Evolutionary conservation across 2,888 invertebrate genomes (phyloP).

Genomic region (Pseudolycoriella hygida): DNA sequence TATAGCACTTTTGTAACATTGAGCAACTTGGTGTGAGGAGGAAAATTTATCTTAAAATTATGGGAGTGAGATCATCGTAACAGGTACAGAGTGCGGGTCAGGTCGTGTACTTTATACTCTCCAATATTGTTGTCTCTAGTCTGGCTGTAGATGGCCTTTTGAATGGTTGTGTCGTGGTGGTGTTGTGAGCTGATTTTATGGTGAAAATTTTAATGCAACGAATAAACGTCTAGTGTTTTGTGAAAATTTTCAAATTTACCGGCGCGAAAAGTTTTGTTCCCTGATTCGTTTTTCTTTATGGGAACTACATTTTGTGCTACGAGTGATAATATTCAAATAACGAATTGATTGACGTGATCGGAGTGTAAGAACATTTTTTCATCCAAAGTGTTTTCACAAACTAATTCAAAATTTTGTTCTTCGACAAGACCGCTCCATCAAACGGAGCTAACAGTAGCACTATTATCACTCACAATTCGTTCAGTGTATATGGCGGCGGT

Average conservation of each 20-base stretch:
- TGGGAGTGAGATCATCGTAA: constrained; percentile 12
- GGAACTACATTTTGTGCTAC: not conserved
- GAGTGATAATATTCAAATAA: not conserved
- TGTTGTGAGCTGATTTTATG: not conserved
- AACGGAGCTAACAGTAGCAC: not conserved
- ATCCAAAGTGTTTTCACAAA: not conserved
- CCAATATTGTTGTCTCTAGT: constrained; percentile 28
- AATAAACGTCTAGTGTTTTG: not conserved
- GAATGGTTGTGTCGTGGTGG: constrained; percentile 21
- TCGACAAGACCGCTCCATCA: not conserved
- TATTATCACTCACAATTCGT: not conserved
- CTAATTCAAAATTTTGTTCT: not conserved
- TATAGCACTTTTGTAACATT: no score
- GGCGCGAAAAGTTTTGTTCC: not conserved
- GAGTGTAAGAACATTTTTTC: not conserved
- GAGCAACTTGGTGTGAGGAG: not conserved
- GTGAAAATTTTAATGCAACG: not conserved
- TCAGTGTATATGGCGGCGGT: not conserved
- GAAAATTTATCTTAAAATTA: not conserved
- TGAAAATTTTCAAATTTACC: not conserved
- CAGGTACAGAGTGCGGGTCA: constrained; percentile 28
- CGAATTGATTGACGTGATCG: not conserved
- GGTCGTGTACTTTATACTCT: constrained; percentile 34
- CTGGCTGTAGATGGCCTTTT: constrained; percentile 32
- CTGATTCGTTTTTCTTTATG: not conserved